Evolutionary conservation across 64 coral and sea anemone species (phyloP), one percentile per base, ranked within the genome.

Genomic region (Cladopsammia gracilis): DNA sequence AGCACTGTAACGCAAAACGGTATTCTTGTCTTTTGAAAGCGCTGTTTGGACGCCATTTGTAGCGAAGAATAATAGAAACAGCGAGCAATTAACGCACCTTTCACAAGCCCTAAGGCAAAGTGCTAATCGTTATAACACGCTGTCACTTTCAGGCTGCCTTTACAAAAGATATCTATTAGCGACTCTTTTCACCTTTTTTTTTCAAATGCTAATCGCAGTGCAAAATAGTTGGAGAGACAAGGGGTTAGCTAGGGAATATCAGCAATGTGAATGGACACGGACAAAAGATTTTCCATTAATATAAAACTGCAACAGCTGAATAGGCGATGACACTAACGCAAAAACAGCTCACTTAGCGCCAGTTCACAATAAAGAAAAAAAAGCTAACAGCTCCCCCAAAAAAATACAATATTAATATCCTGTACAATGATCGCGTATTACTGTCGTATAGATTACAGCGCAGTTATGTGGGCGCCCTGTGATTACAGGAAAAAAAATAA

Each of bases 111-210:
- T 78, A 78, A 34, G 68, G 78, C 56, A 83, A 48, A 83, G 68
- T 48, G 89, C 71, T 91, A 91, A 91, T 91, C 78, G 78, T 84
- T 84, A 18, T 84, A 67, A 91, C 71, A 23, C 89, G 70, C 68
- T 70, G 89, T 73, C 78, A 70, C 26, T 83, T 91, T 73, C 89
- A 83, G 62, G 52, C 69, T 83, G 89, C 62, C 78, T 62, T 19
- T 83, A 58, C 58, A 72, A 91, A 77, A 91, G 49, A 53, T n/a
- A 58, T 54, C 67, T 61, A 75, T 84, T 83, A 48, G 71, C 45
- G 52, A 48, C 3, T 54, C 58, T 75, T 59, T 46, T 89, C 76
- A 76, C 64, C n/a, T 90, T 22, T 75, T 64, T 60, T 58, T 83
- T 91, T 91, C 89, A 91, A 79, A 91, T 48, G 58, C 78, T 84